Evolutionary conservation across 2,797 vertebrate genomes (phyloP), one percentile per base, ranked within the genome.

Genomic region (Channa striata): DNA sequence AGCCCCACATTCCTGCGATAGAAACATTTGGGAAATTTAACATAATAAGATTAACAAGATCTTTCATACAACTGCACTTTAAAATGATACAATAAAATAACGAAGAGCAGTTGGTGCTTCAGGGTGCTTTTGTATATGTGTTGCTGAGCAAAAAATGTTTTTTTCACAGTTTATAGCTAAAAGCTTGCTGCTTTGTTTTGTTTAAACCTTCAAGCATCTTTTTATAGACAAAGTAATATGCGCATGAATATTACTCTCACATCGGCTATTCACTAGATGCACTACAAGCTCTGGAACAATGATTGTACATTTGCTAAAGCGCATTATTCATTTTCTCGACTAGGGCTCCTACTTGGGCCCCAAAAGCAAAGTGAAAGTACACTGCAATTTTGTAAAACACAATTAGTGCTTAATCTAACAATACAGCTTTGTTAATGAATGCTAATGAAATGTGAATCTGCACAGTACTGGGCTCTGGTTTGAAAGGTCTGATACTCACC

Each of bases 1-100:
- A 99, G 12, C 98, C 98, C 98, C 98, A 99, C 98, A 99, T 99
- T 0, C 98, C 98, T 99, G 78, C 30, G 47, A 1, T 0, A 39
- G 2, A 6, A 71, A 48, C 49, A 58, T 23, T 2, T 0, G 2
- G 2, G 0, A 9, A 0, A 43, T 51, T 43, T n/a, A 23, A 52
- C 44, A 25, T 17, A n/a, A n/a, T n/a, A n/a, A 25, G 11, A 43
- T 20, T 1, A 16, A 16, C 8, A 25, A 20, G 5, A 21, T 8
- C 5, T 5, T 56, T 13, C 44, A 58, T 14, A 42, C 23, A n/a
- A 44, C 4, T 25, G 8, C 13, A 58, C 8, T 44, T 20, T 5
- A 12, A 33, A 68, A 54, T 16, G 3, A 33, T 44, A 10, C 57
- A 39, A 37, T 42, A 57, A 19, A 30, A 30, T 30, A 30, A 30